These are phyloP conservation scores for Saxicola maurus DNA, from an alignment of 2,797 vertebrate species.

Conservation along the genomic window DNA sequence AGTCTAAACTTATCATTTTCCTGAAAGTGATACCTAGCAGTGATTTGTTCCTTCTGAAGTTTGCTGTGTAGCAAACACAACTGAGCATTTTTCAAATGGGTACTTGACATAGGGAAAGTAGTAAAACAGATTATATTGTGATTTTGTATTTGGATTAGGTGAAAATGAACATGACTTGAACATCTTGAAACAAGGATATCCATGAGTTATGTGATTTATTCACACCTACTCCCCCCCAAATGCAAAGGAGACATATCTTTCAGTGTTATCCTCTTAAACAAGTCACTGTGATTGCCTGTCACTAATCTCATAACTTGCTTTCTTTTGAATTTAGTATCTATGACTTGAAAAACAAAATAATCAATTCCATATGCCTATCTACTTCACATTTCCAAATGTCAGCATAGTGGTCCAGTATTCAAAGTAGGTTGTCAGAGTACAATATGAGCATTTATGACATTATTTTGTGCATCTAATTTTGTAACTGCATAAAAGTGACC, in stretches of 20 bases:
- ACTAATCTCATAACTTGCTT: background rate
- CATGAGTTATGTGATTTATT: background rate
- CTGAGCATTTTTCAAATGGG: background rate
- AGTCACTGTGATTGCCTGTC: background rate
- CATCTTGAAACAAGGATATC: background rate
- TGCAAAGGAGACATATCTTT: background rate
- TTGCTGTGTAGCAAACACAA: background rate
- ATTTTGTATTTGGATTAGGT: background rate
- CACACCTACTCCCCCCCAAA: background rate
- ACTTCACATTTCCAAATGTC: background rate
- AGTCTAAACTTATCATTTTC: background rate
- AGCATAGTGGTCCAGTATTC: background rate
- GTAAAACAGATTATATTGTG: background rate
- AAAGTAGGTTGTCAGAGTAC: background rate
- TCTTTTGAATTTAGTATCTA: background rate
- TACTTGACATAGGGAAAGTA: background rate
- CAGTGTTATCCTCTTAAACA: background rate
- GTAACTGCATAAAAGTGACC: background rate
- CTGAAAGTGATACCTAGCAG: background rate
- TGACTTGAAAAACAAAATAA: background rate
- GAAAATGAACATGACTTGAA: background rate
- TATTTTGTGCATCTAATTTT: background rate
- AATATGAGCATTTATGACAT: background rate
- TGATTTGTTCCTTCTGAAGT: background rate
- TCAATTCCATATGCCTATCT: background rate